These are phyloP conservation scores for Morone chrysops DNA, from an alignment of 2,113 vertebrate species.

Conservation along the genomic window DNA sequence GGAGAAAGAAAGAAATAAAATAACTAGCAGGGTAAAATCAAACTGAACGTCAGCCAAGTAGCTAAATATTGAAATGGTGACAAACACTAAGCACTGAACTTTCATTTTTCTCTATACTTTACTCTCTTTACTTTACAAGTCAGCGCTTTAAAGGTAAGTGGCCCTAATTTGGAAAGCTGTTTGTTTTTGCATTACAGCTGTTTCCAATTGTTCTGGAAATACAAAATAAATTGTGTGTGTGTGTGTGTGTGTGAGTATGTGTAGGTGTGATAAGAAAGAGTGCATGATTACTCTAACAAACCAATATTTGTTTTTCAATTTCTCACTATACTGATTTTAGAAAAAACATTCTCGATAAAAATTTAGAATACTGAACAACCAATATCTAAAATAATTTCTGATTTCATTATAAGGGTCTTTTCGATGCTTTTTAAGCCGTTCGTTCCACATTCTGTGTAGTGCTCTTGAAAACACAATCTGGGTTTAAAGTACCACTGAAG, in stretches of 20 bases:
- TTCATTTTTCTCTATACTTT: neutral
- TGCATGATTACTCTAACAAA: slow-evolving; percentile 8
- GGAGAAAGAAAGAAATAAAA: neutral
- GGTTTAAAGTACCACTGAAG: slow-evolving; percentile 73
- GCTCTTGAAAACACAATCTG: slow-evolving; percentile 79
- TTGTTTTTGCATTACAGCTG: neutral
- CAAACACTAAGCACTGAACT: neutral
- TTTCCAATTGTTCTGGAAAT: neutral
- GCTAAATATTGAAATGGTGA: neutral
- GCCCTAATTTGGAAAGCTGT: neutral
- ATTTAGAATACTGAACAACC: slow-evolving; percentile 45
- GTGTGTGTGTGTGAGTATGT: slow-evolving; percentile 1
- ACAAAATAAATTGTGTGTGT: neutral
- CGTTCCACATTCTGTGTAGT: slow-evolving; percentile 72
- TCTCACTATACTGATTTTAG: slow-evolving; percentile 27
- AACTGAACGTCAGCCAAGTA: neutral
- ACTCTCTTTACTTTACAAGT: neutral
- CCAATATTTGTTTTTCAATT: slow-evolving; percentile 53
- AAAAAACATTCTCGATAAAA: slow-evolving; percentile 31
- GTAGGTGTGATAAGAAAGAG: neutral
- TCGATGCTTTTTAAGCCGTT: slow-evolving; percentile 65
- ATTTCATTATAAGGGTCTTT: slow-evolving; percentile 67
- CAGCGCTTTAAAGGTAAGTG: neutral
- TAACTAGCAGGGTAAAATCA: neutral
- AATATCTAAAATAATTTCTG: slow-evolving; percentile 60